Conservation (phyloP, 2,113 vertebrate species). For the Quiscalus mexicanus region DNA sequence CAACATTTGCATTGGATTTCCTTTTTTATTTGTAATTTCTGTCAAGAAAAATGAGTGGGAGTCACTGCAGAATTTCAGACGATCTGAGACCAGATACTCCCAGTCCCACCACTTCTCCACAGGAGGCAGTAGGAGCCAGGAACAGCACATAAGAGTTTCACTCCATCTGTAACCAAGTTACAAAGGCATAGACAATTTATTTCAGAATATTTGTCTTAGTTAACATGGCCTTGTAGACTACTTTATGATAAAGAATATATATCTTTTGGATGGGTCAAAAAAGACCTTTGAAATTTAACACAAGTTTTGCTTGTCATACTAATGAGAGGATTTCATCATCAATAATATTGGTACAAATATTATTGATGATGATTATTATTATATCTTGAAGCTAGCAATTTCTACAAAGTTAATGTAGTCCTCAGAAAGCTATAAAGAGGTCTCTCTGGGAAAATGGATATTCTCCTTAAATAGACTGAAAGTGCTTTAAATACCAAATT, state of each 20-base stretch:
- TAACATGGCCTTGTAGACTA: not conserved
- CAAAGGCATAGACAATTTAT: not conserved
- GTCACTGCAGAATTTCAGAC: not conserved
- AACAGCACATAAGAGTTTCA: not conserved
- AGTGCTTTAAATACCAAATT: not conserved
- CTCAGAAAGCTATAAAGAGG: not conserved
- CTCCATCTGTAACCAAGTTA: not conserved
- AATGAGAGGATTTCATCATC: not conserved
- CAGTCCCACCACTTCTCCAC: not conserved
- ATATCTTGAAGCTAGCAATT: not conserved
- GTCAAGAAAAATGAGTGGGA: not conserved
- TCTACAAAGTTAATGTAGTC: not conserved
- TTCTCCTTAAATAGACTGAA: not conserved
- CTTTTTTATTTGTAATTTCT: not conserved
- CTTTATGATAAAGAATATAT: not conserved
- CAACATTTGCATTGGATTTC: not conserved
- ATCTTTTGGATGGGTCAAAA: not conserved
- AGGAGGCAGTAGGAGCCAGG: not conserved
- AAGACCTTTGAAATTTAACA: not conserved
- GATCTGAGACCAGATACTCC: not conserved
- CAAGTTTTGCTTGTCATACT: not conserved
- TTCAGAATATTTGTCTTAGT: not conserved
- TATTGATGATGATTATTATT: too few relatives aligned
- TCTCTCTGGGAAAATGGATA: not conserved
- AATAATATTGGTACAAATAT: not conserved